Evolutionary conservation across 2,888 invertebrate genomes (phyloP).

Genomic region (Agriotes lineatus): DNA sequence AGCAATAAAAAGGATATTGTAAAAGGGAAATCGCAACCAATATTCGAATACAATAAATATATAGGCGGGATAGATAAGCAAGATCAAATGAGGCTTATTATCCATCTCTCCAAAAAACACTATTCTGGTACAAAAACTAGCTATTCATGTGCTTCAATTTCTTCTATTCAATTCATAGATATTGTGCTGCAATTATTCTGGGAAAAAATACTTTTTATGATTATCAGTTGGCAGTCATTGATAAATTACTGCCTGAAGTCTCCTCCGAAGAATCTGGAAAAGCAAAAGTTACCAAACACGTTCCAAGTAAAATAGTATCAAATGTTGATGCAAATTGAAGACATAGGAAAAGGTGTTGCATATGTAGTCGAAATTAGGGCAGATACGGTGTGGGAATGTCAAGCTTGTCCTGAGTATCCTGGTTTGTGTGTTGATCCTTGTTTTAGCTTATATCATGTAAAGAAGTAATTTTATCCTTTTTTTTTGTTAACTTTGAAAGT

Average conservation of each 20-base stretch:
- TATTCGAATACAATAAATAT: constrained; percentile 12
- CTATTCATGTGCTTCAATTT: constrained; percentile 2
- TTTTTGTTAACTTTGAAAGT: background rate
- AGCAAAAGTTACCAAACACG: background rate
- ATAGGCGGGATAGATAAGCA: constrained; percentile 5
- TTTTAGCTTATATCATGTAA: background rate
- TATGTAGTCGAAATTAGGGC: background rate
- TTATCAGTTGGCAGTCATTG: background rate
- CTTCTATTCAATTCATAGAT: background rate
- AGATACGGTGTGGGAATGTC: background rate
- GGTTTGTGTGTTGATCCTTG: constrained; percentile 1
- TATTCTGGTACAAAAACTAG: constrained; percentile 11
- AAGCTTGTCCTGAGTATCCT: background rate
- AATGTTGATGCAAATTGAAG: background rate
- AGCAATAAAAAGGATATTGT: background rate
- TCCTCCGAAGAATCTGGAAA: background rate
- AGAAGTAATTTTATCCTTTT: background rate
- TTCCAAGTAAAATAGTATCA: background rate
- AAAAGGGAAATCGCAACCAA: constrained; percentile 1
- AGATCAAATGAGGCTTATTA: constrained; percentile 16
- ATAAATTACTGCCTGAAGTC: background rate
- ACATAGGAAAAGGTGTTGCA: background rate
- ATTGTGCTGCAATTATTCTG: background rate
- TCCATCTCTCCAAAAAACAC: no score
- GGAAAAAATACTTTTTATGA: background rate